Evolutionary conservation across 1,140 invertebrate genomes (phyloP).

Genomic region (Phthorimaea operculella): DNA sequence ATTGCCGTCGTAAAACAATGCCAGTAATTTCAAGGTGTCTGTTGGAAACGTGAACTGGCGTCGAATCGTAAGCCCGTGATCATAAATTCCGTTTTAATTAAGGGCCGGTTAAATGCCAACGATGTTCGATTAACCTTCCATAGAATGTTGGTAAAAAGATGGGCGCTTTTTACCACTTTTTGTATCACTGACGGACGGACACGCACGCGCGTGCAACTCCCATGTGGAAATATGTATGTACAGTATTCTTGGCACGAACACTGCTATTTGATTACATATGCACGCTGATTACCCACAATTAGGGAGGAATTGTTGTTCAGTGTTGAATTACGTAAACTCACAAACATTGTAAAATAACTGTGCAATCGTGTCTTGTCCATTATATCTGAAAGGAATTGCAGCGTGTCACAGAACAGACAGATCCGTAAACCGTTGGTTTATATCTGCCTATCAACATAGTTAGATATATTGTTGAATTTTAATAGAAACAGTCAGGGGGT

Average conservation of each 20-base stretch:
- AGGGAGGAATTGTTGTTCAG: neutral
- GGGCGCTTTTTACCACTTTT: neutral
- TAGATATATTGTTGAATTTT: too few species aligned
- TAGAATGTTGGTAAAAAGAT: neutral
- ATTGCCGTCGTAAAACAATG: constrained; percentile 11
- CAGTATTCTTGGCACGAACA: neutral
- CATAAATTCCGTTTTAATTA: constrained; percentile 26
- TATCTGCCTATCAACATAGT: neutral
- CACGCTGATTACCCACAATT: neutral
- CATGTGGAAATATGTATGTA: neutral
- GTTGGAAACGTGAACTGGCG: neutral
- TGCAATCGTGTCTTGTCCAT: neutral
- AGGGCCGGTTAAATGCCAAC: constrained; percentile 27
- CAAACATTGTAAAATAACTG: neutral
- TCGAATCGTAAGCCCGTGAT: constrained; percentile 9
- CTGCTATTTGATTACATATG: neutral
- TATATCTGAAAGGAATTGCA: too few species aligned
- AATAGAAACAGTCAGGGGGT: neutral
- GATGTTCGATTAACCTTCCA: constrained; percentile 12
- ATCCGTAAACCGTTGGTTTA: neutral
- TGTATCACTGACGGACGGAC: neutral
- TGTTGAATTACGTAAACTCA: neutral
- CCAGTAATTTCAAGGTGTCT: constrained; percentile 10
- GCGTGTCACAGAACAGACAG: too few species aligned
- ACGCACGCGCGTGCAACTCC: neutral